These are phyloP conservation scores for Pitangus sulphuratus DNA, from an alignment of 2,797 vertebrate species.

Conservation along the genomic window DNA sequence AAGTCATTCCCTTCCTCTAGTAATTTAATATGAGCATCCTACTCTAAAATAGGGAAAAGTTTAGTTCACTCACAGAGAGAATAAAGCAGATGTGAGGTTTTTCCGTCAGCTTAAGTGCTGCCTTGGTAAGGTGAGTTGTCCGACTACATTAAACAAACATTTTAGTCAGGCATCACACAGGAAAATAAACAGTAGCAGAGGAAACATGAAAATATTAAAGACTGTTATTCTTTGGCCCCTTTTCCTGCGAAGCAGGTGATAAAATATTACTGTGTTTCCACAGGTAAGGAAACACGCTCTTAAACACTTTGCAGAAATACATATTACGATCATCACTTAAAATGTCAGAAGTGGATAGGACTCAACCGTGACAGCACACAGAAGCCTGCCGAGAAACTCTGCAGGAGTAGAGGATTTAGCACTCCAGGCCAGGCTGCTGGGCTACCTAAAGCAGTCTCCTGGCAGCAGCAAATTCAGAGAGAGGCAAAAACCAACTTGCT, in stretches of 20 bases:
- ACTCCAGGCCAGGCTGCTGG: neutral
- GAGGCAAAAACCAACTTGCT: neutral
- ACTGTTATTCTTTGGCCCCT: slow-evolving; percentile 64
- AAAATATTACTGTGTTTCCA: slow-evolving; percentile 74
- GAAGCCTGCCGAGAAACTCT: neutral
- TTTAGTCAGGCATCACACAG: slow-evolving; percentile 72
- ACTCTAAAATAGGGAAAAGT: slow-evolving; percentile 59
- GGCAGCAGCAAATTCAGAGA: neutral
- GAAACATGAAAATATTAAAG: slow-evolving; percentile 72
- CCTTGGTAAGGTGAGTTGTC: slow-evolving; percentile 62
- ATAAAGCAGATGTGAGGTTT: slow-evolving; percentile 62
- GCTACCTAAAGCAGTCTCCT: neutral
- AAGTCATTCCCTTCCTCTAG: slow-evolving; percentile 40
- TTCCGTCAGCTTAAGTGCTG: slow-evolving; percentile 58
- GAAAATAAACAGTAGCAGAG: slow-evolving; percentile 76
- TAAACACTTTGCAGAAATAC: slow-evolving; percentile 69
- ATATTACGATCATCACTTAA: slow-evolving; percentile 67
- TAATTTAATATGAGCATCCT: slow-evolving; percentile 62
- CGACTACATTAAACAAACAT: slow-evolving; percentile 70
- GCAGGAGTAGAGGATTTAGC: neutral
- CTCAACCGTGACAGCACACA: slow-evolving; percentile 18
- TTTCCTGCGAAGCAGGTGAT: slow-evolving; percentile 71
- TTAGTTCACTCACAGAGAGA: slow-evolving; percentile 57
- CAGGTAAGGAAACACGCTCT: slow-evolving; percentile 71
- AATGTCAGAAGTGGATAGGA: slow-evolving; percentile 36